Evolutionary conservation across 2,888 invertebrate species (phyloP).

Genomic region (Sinelater perroti): DNA sequence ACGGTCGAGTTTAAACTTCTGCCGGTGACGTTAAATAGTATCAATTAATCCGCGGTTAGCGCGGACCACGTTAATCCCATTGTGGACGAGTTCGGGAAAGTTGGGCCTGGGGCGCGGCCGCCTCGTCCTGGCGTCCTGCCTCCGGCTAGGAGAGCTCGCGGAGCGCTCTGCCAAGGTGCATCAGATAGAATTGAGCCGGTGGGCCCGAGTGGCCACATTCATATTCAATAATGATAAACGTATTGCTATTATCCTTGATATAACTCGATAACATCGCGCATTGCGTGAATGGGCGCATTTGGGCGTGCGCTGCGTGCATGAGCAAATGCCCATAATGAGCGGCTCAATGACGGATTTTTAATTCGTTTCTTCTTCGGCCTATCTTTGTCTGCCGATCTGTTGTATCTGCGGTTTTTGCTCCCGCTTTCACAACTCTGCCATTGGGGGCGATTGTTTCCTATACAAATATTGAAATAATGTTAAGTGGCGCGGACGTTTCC

Average conservation of each 20-base stretch:
- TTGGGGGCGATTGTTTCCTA: constrained; percentile 30
- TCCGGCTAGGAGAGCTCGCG: too few species aligned
- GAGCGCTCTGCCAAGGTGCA: constrained; percentile 27
- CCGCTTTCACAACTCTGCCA: constrained; percentile 9
- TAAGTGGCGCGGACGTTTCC: constrained; percentile 24
- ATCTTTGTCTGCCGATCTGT: constrained; percentile 29
- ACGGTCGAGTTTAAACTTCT: constrained; percentile 49
- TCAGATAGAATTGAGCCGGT: constrained; percentile 37
- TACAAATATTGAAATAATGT: constrained; percentile 24
- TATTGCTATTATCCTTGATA: constrained; percentile 35
- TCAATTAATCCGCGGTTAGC: constrained; percentile 48
- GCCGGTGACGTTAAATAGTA: constrained; percentile 54
- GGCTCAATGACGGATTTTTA: constrained; percentile 31
- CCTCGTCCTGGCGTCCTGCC: too few species aligned
- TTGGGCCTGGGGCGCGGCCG: constrained; percentile 25
- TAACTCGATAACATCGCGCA: constrained; percentile 40
- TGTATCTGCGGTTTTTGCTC: constrained; percentile 21
- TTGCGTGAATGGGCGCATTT: constrained; percentile 38
- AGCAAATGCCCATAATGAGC: constrained; percentile 36
- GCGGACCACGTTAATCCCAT: constrained; percentile 36
- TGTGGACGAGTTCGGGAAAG: constrained; percentile 34
- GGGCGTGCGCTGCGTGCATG: constrained; percentile 36
- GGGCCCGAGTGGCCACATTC: constrained; percentile 32
- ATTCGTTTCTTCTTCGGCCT: constrained; percentile 22
- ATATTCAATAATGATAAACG: constrained; percentile 38